Percentiles rank a stretch among this genome's conserved stretches.
Conservation (phyloP, 2,113 vertebrate species). For the Himantopus leucocephalus region DNA sequence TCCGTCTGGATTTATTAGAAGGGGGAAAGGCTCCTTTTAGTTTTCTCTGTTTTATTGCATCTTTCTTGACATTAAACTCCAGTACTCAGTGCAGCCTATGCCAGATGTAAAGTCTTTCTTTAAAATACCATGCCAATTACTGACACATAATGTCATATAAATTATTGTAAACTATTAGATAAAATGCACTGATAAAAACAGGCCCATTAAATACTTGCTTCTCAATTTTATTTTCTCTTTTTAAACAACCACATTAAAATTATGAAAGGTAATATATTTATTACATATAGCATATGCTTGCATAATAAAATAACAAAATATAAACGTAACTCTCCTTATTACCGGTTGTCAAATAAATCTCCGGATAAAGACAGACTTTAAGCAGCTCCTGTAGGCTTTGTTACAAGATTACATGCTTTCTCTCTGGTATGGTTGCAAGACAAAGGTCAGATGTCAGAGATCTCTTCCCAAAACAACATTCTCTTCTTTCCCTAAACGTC, state of each 20-base stretch:
- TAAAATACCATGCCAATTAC: slow-evolving; percentile 26
- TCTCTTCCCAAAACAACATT: not conserved
- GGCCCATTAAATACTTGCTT: not conserved
- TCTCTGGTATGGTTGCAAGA: not conserved
- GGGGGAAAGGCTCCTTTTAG: not conserved
- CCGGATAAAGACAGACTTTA: not conserved
- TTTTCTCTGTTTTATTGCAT: slow-evolving; percentile 58
- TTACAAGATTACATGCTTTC: not conserved
- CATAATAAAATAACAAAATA: slow-evolving; percentile 12
- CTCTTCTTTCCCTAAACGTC: not conserved
- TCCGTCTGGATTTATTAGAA: slow-evolving; percentile 39
- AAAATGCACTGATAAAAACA: slow-evolving; percentile 35
- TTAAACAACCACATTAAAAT: slow-evolving; percentile 10
- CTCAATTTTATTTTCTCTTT: not conserved
- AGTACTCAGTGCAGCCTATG: not conserved
- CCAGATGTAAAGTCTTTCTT: slow-evolving; percentile 42
- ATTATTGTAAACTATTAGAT: slow-evolving; percentile 19
- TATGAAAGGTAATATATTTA: not conserved
- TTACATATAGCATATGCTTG: not conserved
- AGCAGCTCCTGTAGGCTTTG: not conserved
- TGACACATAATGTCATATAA: slow-evolving; percentile 33
- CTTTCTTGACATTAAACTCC: slow-evolving; percentile 43
- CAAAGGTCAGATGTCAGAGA: not conserved
- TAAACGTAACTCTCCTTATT: not conserved
- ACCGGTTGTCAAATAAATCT: slow-evolving; percentile 26